Evolutionary conservation across 2,797 vertebrate species (phyloP).

Genomic region (Lacerta viridis): DNA sequence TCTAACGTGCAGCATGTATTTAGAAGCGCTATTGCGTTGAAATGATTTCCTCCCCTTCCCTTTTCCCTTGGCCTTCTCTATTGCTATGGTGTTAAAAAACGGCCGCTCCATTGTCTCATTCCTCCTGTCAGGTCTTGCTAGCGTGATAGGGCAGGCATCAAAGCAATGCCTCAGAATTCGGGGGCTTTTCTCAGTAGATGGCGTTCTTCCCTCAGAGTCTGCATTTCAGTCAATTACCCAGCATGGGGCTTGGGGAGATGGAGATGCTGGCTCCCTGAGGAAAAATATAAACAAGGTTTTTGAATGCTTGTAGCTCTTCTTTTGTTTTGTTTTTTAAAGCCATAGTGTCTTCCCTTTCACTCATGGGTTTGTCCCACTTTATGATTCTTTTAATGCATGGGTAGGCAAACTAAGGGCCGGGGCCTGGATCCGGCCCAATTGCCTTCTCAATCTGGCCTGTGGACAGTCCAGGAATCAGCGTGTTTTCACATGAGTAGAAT

Average conservation of each 20-base stretch:
- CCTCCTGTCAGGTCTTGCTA: background rate
- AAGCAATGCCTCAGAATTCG: background rate
- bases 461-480: too few relatives aligned
- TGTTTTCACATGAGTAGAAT: too few relatives aligned
- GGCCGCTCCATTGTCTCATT: background rate
- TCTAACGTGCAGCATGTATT: background rate
- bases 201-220: conserved; percentile 62
- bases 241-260: background rate
- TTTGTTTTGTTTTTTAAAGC: background rate
- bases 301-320: background rate
- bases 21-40: rapidly evolving
- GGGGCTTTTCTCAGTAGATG: conserved; percentile 62
- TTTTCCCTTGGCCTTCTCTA: rapidly evolving
- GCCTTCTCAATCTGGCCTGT: too few relatives aligned
- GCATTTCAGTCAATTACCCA: conserved; percentile 3
- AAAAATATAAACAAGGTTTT: background rate
- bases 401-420: too few relatives aligned
- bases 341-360: background rate
- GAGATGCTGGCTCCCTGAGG: conserved; percentile 22
- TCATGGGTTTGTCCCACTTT: background rate
- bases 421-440: too few relatives aligned
- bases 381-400: background rate
- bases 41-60: background rate
- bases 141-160: conserved; percentile 6
- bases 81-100: background rate